phyloP scores from a whole-genome alignment of 2,113 vertebrate genomes.

The Tragelaphus strepsiceros region DNA sequence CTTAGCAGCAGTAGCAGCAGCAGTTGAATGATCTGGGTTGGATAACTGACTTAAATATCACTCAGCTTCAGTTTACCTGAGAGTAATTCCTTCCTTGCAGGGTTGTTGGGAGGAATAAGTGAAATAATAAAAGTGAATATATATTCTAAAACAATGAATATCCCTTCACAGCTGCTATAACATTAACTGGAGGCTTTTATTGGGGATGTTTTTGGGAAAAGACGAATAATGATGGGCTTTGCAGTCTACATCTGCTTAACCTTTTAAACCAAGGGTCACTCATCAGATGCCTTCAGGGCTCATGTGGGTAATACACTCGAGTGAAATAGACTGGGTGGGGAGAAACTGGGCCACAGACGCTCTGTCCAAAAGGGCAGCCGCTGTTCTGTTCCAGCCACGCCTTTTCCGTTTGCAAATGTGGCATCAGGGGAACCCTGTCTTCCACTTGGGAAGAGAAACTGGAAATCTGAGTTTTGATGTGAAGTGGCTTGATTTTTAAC shows the following conservation, averaged over 20 bases:
- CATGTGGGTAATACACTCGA: not conserved
- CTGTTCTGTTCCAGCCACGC: rapidly evolving
- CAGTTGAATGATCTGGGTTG: not conserved
- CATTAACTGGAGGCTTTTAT: not conserved
- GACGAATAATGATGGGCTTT: not conserved
- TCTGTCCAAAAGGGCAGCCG: rapidly evolving
- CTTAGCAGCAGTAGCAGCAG: no score
- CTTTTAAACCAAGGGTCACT: not conserved
- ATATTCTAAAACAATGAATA: not conserved
- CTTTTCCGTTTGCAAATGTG: no score
- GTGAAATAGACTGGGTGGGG: not conserved
- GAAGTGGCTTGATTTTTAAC: not conserved
- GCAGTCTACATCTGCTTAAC: not conserved
- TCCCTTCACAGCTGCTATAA: not conserved
- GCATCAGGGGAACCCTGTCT: not conserved
- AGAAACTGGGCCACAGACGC: rapidly evolving
- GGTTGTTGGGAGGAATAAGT: not conserved
- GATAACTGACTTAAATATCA: not conserved
- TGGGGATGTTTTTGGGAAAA: not conserved
- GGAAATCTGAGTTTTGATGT: not conserved
- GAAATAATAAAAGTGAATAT: not conserved
- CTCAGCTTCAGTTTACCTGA: not conserved
- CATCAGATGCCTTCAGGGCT: not conserved
- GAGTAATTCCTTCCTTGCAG: not conserved
- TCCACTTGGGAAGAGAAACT: not conserved